Percentiles rank a stretch among this genome's conserved stretches.
Conservation (phyloP, 2,113 vertebrate species). For the Xiphorhynchus elegans region DNA sequence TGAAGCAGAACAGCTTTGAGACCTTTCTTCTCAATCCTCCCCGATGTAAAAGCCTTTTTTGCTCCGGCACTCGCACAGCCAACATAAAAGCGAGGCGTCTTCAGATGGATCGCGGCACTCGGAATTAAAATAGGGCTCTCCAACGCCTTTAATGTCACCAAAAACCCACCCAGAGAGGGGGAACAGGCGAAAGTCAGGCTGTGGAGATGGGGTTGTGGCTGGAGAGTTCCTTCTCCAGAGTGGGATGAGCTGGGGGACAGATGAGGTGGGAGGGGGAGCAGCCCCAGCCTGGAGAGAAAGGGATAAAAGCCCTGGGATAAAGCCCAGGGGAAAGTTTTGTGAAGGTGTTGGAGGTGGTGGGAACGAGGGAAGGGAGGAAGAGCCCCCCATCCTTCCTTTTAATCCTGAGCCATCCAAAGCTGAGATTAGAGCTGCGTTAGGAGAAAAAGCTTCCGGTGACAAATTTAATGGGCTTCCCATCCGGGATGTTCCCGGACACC, state of each 20-base stretch:
- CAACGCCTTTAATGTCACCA: not conserved
- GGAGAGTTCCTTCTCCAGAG: not conserved
- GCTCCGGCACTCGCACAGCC: not conserved
- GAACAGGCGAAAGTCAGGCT: not conserved
- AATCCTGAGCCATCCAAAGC: accelerated
- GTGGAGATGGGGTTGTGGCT: not conserved
- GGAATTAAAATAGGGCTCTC: not conserved
- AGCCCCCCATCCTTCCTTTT: not conserved
- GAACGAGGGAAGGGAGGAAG: not conserved
- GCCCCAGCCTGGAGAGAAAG: accelerated
- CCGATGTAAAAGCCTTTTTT: not conserved
- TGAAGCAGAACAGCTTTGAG: constrained; percentile 17
- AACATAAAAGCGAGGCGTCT: not conserved
- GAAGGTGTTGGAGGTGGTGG: not conserved
- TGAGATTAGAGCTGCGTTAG: not conserved
- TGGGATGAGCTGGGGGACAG: not conserved
- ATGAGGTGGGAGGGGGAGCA: not conserved
- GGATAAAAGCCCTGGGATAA: not conserved
- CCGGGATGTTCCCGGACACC: accelerated
- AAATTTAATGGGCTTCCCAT: not conserved
- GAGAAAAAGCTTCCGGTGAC: not conserved
- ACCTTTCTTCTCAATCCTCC: constrained; percentile 1
- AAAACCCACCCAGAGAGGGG: not conserved
- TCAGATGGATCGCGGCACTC: not conserved
- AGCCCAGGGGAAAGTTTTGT: not conserved